Evolutionary conservation across 1,140 invertebrate genomes (phyloP).

Genomic region (Parasteatoda tepidariorum): DNA sequence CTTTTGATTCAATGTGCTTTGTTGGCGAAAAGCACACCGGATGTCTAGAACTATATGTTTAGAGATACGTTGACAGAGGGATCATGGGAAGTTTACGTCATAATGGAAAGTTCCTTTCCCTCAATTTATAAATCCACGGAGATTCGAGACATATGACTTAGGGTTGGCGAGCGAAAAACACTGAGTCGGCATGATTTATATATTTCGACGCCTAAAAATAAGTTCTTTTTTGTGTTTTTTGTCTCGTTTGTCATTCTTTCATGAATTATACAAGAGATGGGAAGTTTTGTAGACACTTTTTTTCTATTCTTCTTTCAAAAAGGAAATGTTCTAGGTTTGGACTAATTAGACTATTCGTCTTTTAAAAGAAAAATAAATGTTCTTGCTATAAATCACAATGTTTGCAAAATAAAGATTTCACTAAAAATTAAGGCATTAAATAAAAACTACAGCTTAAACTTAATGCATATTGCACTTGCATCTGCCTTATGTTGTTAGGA

Average conservation of each 20-base stretch:
- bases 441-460: too few species aligned
- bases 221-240: neutral
- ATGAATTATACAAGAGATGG: slow-evolving; percentile 1
- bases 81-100: slow-evolving; percentile 3
- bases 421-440: too few species aligned
- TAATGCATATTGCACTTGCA: too few species aligned
- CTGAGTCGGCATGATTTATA: neutral
- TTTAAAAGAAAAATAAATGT: too few species aligned
- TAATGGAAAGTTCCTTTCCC: neutral
- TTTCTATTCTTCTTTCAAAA: neutral
- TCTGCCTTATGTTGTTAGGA: too few species aligned
- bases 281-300: neutral
- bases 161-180: neutral
- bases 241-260: neutral
- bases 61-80: neutral
- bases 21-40: neutral
- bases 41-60: slow-evolving; percentile 5
- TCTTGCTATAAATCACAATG: too few species aligned
- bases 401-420: too few species aligned
- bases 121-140: slow-evolving; percentile 4
- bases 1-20: slow-evolving; percentile 11
- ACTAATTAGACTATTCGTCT: too few species aligned
- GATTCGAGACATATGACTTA: neutral
- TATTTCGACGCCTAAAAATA: neutral
- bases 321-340: neutral